A percentile compares a stretch with the other conserved stretches of the same genome.
These are phyloP conservation scores for Rhabdophis nuchalis DNA, from an alignment of 2,797 vertebrate genomes.

Conservation along the genomic window DNA sequence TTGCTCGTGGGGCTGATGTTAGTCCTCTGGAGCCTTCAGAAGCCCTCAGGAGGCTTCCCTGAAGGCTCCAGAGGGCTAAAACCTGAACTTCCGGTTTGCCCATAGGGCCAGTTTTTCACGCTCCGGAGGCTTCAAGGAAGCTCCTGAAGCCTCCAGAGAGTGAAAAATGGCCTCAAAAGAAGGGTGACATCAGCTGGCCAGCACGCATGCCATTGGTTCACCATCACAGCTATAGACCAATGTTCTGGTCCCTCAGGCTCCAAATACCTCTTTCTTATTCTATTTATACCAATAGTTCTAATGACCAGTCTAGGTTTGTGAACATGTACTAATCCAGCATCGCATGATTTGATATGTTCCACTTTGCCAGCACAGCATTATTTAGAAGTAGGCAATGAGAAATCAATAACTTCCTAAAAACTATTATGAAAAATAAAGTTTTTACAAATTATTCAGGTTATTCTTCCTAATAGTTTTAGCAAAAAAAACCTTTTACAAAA, in stretches of 20 bases:
- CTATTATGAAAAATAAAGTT: neutral
- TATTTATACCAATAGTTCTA: neutral
- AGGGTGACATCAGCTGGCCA: no score
- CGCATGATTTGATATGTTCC: neutral
- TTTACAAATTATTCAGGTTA: neutral
- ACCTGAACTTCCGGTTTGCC: no score
- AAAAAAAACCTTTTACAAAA: neutral
- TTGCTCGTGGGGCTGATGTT: no score
- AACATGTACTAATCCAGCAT: neutral
- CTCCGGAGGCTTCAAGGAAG: no score
- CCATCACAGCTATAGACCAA: neutral
- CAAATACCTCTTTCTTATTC: neutral
- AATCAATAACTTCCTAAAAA: neutral
- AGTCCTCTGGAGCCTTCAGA: no score
- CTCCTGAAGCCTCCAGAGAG: no score
- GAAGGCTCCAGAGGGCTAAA: no score
- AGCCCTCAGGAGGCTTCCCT: no score
- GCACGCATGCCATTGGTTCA: no score
- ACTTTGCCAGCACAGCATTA: neutral
- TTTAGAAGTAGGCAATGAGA: neutral
- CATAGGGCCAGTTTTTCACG: no score
- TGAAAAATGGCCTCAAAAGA: no score
- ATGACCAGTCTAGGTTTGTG: neutral
- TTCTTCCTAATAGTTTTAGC: neutral
- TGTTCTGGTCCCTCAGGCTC: neutral